Conservation (phyloP, 1,140 invertebrate species). For the Liolophura sinensis region DNA sequence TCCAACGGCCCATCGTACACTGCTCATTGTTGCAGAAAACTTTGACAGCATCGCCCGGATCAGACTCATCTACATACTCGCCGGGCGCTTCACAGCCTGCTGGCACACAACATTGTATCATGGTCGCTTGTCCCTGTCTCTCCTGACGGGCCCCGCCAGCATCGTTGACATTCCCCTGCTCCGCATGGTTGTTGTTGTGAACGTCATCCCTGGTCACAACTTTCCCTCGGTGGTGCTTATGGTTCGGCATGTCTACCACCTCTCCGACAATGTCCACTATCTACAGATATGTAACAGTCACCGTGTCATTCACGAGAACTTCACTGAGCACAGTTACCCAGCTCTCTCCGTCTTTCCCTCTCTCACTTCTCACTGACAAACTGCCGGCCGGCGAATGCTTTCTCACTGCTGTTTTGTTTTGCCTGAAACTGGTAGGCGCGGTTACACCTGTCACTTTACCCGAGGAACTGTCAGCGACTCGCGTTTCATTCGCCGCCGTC, state of each 20-base stretch:
- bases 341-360: no score
- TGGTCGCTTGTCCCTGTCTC: constrained; percentile 18
- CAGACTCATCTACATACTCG: constrained; percentile 70
- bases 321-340: no score
- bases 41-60: constrained; percentile 75
- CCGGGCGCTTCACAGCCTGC: constrained; percentile 52
- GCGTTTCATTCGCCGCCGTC: no score
- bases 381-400: no score
- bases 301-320: no score
- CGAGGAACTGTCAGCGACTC: no score
- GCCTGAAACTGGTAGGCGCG: no score
- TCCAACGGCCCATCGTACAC: constrained; percentile 83
- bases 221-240: constrained; percentile 37
- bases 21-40: constrained; percentile 95
- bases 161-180: constrained; percentile 2
- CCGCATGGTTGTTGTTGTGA: constrained; percentile 37
- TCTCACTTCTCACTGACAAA: no score
- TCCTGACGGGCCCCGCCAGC: constrained; percentile 9
- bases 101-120: constrained; percentile 43
- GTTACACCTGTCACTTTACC: no score
- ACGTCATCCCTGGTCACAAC: constrained; percentile 33
- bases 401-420: no score
- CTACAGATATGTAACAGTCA: no score
- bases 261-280: no score
- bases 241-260: constrained; percentile 39